Percentiles rank a stretch among this genome's conserved stretches.
Evolutionary conservation across 2,113 vertebrate genomes (phyloP).

Genomic region (Pogona vitticeps): DNA sequence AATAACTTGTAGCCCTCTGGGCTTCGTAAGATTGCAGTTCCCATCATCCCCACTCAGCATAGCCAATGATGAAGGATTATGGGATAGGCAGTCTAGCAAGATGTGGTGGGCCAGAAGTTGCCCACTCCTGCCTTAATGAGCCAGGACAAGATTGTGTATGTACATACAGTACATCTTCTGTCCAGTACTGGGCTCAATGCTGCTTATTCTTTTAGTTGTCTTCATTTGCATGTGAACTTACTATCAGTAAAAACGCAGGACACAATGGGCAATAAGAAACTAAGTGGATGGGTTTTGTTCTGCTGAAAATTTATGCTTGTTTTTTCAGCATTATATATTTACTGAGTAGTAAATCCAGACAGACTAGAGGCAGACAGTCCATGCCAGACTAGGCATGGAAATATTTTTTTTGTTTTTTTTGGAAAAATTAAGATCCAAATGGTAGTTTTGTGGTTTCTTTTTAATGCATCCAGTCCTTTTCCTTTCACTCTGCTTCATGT

Average conservation of each 20-base stretch:
- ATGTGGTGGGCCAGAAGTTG: neutral
- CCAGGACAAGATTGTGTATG: neutral
- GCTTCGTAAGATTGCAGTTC: too few relatives aligned
- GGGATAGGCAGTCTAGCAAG: neutral
- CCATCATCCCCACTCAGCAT: neutral
- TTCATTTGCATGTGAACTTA: neutral
- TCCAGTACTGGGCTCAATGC: neutral
- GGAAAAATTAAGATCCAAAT: neutral
- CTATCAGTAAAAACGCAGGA: neutral
- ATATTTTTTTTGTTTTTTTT: neutral
- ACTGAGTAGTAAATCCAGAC: neutral
- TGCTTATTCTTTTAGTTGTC: neutral
- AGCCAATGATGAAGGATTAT: neutral
- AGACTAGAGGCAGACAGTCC: neutral
- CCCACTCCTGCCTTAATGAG: too few relatives aligned
- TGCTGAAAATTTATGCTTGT: neutral
- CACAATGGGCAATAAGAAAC: neutral
- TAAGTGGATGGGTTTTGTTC: neutral
- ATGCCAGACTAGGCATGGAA: neutral
- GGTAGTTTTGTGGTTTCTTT: neutral
- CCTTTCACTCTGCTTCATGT: conserved; percentile 30
- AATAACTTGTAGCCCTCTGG: too few relatives aligned
- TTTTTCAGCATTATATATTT: neutral
- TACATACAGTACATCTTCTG: rapidly evolving
- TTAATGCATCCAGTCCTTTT: neutral